Conservation (phyloP, 1,140 invertebrate species). For the Bombus superbus region DNA sequence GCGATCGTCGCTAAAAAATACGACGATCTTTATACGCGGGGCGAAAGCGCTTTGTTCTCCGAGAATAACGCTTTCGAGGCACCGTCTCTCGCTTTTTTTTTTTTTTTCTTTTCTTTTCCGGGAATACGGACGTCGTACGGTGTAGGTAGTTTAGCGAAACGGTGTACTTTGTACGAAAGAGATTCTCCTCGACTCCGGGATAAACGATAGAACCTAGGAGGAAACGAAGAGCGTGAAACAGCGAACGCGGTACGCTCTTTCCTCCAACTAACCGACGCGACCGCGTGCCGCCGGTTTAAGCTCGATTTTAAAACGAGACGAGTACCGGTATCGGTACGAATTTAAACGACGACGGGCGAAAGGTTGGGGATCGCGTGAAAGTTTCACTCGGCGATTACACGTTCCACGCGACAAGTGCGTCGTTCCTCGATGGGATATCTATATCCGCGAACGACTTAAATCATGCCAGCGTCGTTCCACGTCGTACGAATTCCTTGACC, state of each 20-base stretch:
- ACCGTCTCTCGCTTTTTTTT: not conserved
- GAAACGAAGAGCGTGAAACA: not conserved
- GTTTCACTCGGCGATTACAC: not conserved
- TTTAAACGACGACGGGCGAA: not conserved
- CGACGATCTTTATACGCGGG: not conserved
- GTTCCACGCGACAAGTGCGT: not conserved
- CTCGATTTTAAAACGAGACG: not conserved
- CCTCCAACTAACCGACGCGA: no score
- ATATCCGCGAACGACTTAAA: not conserved
- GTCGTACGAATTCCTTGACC: not conserved
- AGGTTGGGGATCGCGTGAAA: not conserved
- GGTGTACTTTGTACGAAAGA: not conserved
- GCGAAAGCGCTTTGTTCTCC: not conserved
- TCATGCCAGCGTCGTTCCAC: not conserved
- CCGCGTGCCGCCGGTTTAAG: no score
- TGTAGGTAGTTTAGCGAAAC: not conserved
- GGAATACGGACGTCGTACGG: not conserved
- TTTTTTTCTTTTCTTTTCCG: not conserved
- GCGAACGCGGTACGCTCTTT: no score
- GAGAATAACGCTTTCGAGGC: not conserved
- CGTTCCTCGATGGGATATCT: not conserved
- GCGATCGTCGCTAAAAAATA: conserved; percentile 10
- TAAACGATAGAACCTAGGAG: not conserved
- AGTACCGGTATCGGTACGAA: not conserved
- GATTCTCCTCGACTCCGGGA: not conserved